A percentile compares a stretch with the other conserved stretches of the same genome.
These are phyloP conservation scores for Pachydiplax longipennis DNA, from an alignment of 2,888 invertebrate genomes.

Conservation along the genomic window DNA sequence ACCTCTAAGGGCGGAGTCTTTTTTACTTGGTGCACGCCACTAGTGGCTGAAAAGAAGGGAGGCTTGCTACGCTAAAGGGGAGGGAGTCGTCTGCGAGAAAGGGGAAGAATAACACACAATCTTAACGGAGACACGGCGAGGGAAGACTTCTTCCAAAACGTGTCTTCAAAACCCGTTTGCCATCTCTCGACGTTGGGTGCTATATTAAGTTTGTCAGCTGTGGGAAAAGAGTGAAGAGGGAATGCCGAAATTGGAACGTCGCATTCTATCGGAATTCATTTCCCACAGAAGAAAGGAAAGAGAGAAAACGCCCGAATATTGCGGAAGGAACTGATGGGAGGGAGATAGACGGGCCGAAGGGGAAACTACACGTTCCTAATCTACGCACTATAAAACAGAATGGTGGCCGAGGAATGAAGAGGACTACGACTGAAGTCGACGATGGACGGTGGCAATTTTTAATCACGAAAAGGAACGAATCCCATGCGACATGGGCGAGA, in stretches of 20 bases:
- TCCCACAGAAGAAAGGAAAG: background rate
- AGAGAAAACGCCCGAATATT: background rate
- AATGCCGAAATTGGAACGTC: background rate
- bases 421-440: background rate
- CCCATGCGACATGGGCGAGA: background rate
- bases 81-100: background rate
- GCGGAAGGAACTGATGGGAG: background rate
- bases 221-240: background rate
- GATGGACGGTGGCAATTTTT: too few species aligned
- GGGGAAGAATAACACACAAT: background rate
- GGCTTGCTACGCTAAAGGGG: background rate
- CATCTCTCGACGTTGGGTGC: background rate
- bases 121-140: background rate
- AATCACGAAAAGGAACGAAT: background rate
- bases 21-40: background rate
- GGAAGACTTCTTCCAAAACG: background rate
- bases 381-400: background rate
- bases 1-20: constrained; percentile 2
- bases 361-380: background rate
- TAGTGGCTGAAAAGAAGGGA: background rate
- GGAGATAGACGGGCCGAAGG: too few species aligned
- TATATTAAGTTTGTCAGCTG: background rate
- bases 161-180: background rate
- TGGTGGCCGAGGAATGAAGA: background rate
- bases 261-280: background rate